phyloP scores from a whole-genome alignment of 2,113 vertebrate genomes.

The Trochalopteron elliotii region DNA sequence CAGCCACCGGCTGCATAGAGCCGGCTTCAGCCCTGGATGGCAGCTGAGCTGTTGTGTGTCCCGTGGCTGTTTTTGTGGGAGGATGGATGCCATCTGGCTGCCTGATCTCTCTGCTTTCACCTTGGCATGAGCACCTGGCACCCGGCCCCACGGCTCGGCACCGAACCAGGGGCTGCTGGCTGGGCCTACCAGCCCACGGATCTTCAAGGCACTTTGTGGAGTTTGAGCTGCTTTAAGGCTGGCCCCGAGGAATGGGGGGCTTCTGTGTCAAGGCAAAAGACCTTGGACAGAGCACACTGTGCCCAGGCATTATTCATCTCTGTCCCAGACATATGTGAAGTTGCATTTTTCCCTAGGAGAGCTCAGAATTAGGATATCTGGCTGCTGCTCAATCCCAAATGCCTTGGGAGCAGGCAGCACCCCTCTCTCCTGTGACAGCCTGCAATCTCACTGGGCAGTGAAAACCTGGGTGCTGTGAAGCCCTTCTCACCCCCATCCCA shows the following conservation, averaged over 20 bases:
- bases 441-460: rapidly evolving
- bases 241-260: not conserved
- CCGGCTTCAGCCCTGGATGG: rapidly evolving
- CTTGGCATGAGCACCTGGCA: slow-evolving; percentile 20
- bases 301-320: not conserved
- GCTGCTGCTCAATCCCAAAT: not conserved
- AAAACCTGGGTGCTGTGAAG: not conserved
- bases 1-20: rapidly evolving
- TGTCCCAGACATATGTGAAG: rapidly evolving
- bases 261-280: not conserved
- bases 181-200: not conserved
- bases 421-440: not conserved
- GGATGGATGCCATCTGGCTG: slow-evolving; percentile 45
- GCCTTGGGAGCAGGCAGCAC: not conserved
- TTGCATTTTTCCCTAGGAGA: not conserved
- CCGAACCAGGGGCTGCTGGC: not conserved
- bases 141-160: not conserved
- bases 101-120: not conserved
- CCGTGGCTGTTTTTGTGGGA: not conserved
- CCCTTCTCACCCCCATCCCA: not conserved
- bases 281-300: rapidly evolving
- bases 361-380: not conserved
- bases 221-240: not conserved
- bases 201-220: not conserved
- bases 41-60: not conserved